Conservation (phyloP, 2,797 vertebrate genomes). For the Gephyroberyx darwinii region DNA sequence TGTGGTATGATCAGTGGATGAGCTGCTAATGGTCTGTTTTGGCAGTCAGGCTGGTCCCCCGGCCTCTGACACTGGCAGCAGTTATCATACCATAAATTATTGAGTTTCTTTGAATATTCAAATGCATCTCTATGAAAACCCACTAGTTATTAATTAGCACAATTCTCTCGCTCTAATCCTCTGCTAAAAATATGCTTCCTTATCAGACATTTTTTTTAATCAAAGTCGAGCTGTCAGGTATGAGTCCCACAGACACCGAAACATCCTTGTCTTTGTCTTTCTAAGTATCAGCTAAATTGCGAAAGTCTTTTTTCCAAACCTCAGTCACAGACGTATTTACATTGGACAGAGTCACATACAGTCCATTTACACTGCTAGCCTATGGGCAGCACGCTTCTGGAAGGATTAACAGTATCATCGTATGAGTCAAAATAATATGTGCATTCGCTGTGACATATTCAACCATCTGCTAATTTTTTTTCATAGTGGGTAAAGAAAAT, state of each 20-base stretch:
- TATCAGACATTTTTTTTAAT: slow-evolving; percentile 1
- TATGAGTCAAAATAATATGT: slow-evolving; percentile 3
- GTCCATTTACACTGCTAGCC: not conserved
- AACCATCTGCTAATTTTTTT: not conserved
- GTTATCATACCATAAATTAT: slow-evolving; percentile 61
- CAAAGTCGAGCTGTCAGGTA: not conserved
- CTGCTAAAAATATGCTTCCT: not conserved
- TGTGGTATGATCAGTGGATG: slow-evolving; percentile 47
- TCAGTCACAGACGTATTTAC: no score
- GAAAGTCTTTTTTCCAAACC: not conserved
- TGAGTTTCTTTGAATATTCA: slow-evolving; percentile 52
- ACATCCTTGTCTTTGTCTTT: slow-evolving; percentile 7
- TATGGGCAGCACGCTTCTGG: not conserved
- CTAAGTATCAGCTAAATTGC: slow-evolving; percentile 11
- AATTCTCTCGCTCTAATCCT: slow-evolving; percentile 11
- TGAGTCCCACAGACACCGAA: not conserved
- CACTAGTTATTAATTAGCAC: slow-evolving; percentile 45
- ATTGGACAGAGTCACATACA: not conserved
- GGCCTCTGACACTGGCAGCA: slow-evolving; percentile 35
- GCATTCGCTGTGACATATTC: slow-evolving; percentile 4
- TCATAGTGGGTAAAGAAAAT: slow-evolving; percentile 4
- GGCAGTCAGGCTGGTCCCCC: slow-evolving; percentile 43
- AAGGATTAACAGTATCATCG: not conserved
- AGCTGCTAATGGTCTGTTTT: slow-evolving; percentile 63
- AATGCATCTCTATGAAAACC: slow-evolving; percentile 49